phyloP scores from a whole-genome alignment of 2,113 vertebrate species.

The Microtus ochrogaster region DNA sequence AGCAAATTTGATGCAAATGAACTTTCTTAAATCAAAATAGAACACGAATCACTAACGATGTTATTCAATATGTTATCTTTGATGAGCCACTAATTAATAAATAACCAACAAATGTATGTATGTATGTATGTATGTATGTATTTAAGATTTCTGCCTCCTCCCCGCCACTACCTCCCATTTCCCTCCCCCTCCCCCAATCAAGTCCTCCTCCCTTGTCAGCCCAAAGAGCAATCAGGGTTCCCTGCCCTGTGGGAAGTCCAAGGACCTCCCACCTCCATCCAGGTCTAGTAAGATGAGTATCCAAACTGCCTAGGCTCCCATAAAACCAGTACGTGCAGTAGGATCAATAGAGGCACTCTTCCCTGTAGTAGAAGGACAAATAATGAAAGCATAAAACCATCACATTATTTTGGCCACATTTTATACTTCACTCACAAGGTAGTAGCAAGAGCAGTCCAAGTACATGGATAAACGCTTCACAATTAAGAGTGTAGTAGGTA shows the following conservation, averaged over 20 bases:
- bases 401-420: not conserved
- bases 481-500: not conserved
- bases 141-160: too few species aligned
- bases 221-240: too few species aligned
- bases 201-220: too few species aligned
- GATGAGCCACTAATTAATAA: not conserved
- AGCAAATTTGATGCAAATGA: not conserved
- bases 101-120: not conserved
- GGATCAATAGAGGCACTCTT: not conserved
- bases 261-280: too few species aligned
- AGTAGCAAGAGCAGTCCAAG: not conserved
- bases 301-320: too few species aligned
- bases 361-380: not conserved
- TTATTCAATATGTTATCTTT: not conserved
- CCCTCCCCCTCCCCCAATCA: too few species aligned
- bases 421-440: not conserved
- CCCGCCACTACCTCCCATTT: too few species aligned
- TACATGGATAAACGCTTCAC: not conserved
- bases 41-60: not conserved
- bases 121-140: too few species aligned
- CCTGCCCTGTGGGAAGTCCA: too few species aligned
- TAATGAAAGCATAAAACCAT: not conserved
- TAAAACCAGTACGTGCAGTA: too few species aligned
- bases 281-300: too few species aligned
- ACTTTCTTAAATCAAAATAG: not conserved